Conservation (phyloP, 2,797 vertebrate genomes). For the Australoheros facetus region DNA sequence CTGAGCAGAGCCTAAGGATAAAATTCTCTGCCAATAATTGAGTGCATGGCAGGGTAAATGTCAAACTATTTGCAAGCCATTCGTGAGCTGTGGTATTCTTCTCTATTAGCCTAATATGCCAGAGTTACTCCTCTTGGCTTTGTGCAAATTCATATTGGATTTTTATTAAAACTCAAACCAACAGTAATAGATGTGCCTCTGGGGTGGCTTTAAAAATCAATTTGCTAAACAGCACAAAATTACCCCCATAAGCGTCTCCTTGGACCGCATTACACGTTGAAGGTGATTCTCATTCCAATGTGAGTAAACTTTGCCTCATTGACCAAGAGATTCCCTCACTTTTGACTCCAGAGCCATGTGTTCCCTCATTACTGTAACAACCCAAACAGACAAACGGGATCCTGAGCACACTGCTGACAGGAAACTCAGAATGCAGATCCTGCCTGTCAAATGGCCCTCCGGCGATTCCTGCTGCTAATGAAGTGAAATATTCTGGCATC, state of each 20-base stretch:
- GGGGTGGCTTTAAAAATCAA: constrained; percentile 80
- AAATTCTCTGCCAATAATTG: constrained; percentile 65
- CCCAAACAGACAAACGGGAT: constrained; percentile 44
- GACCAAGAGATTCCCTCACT: constrained; percentile 20
- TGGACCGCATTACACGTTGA: constrained; percentile 62
- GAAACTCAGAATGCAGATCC: constrained; percentile 43
- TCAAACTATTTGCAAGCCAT: constrained; percentile 69
- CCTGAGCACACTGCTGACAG: constrained; percentile 23
- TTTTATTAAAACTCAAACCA: constrained; percentile 79
- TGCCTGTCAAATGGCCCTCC: constrained; percentile 59
- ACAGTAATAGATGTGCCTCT: constrained; percentile 74
- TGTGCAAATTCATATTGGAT: constrained; percentile 78
- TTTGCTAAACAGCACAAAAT: constrained; percentile 79
- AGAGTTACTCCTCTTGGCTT: constrained; percentile 69
- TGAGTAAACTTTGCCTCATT: constrained; percentile 63
- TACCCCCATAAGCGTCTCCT: constrained; percentile 75
- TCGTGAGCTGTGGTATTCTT: constrained; percentile 63
- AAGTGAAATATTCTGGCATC: constrained; percentile 65
- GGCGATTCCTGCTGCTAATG: constrained; percentile 70
- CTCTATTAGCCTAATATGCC: constrained; percentile 76
- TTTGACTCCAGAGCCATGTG: constrained; percentile 19
- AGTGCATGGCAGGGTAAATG: constrained; percentile 69
- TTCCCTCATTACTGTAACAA: constrained; percentile 47
- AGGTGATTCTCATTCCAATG: constrained; percentile 69
- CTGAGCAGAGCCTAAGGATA: constrained; percentile 57